Base-by-base conservation (phyloP, 2,797 vertebrate genomes). In the Bradypodion ventrale region DNA sequence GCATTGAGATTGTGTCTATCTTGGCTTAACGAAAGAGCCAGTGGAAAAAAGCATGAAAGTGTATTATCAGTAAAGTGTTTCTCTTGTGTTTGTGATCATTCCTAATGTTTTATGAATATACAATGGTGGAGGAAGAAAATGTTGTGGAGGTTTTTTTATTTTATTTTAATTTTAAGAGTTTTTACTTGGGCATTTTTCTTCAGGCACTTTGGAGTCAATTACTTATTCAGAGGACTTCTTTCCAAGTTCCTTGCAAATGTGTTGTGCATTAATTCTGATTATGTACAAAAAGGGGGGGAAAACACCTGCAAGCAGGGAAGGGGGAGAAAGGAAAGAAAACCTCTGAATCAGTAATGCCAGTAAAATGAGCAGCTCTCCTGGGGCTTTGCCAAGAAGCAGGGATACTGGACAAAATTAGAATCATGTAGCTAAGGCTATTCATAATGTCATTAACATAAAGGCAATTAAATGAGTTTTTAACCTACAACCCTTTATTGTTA, bases 381-480 rank as follows among this genome's bases (percentile, higher is more conserved):
- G 97, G 97, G 96, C 94, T 95, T 93, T 87, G 94, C 94, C 42
- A 90, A 96, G 96, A 97, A 97, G 96, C 96, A 97, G 96, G 15
- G 97, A 96, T 97, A 98, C 97, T 95, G 97, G 97, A 97, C 98
- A 97, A 97, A 99, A 98, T 98, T 97, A 98, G 97, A 98, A 97
- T 97, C 96, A 95, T 94, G 93, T 95, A 93, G 96, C 96, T 95
- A 95, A 96, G 96, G 97, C 98, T 97, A 98, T 98, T 98, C 97
- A 98, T 98, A 97, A 98, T 97, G 97, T 97, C 97, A 98, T 99
- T 99, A 99, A 99, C 98, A 99, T 98, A 98, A 98, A 99, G 97
- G 98, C 98, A 99, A 99, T 99, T 99, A 99, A 99, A 98, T 98
- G 98, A 97, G 98, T 98, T 99, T 99, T 99, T 99, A 99, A 99